phyloP scores from a whole-genome alignment of 2,113 vertebrate species.

The Hemichromis elongatus region DNA sequence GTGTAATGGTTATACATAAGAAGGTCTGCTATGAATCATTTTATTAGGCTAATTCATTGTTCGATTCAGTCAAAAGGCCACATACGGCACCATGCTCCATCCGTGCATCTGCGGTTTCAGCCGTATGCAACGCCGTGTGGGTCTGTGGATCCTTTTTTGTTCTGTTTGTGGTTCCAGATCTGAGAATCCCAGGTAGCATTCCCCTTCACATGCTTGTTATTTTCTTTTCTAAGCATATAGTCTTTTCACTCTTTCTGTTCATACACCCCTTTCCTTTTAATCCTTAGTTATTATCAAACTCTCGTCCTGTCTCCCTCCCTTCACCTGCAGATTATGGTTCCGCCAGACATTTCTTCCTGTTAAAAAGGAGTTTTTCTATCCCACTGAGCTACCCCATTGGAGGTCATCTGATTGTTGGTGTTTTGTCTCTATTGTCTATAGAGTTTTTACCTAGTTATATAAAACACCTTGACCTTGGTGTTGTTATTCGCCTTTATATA shows the following conservation, averaged over 20 bases:
- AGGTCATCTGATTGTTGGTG: no score
- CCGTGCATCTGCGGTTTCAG: fast-evolving
- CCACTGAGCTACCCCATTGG: neutral
- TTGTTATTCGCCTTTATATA: neutral
- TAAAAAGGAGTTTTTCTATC: neutral
- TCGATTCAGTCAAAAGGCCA: neutral
- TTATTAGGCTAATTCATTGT: neutral
- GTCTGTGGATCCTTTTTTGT: neutral
- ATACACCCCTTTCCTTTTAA: neutral
- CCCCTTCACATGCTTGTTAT: neutral
- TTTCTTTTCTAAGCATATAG: fast-evolving
- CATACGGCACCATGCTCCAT: neutral
- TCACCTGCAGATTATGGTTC: neutral
- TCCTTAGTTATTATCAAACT: neutral
- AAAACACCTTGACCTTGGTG: neutral
- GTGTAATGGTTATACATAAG: neutral
- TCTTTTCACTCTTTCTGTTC: neutral
- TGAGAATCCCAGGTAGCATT: neutral
- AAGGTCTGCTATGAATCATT: neutral
- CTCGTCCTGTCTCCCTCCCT: neutral
- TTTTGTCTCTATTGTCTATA: no score
- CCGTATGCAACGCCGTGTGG: neutral
- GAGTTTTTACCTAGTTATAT: neutral
- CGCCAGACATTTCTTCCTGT: neutral
- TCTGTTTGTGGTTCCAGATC: neutral